Evolutionary conservation across 2,888 invertebrate genomes (phyloP).

Genomic region (Odontothrips loti): DNA sequence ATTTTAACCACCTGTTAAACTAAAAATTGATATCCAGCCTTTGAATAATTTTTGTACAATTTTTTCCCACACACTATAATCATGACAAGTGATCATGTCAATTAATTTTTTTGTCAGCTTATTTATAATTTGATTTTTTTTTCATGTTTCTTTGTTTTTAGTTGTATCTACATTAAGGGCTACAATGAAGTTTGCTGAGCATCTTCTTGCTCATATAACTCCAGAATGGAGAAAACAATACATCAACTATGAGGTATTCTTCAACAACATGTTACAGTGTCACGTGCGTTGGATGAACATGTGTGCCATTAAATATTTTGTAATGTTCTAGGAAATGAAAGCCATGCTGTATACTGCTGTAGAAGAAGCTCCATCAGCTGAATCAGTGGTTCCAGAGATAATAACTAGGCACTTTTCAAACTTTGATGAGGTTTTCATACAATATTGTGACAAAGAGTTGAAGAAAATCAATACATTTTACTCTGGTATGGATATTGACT

Average conservation of each 20-base stretch:
- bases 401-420: conserved; percentile 68
- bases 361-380: conserved; percentile 71
- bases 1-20: conserved; percentile 9
- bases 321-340: conserved; percentile 67
- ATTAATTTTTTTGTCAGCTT: not conserved
- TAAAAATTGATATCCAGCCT: not conserved
- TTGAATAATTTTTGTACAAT: not conserved
- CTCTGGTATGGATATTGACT: conserved; percentile 50
- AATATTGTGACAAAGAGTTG: conserved; percentile 77
- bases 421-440: conserved; percentile 81
- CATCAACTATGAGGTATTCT: conserved; percentile 62
- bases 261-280: not conserved
- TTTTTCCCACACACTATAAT: not conserved
- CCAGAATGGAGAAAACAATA: conserved; percentile 92
- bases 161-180: not conserved
- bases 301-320: conserved; percentile 18
- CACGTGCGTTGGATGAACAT: conserved; percentile 7
- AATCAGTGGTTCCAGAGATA: conserved; percentile 65
- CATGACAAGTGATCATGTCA: not conserved
- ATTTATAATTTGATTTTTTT: not conserved
- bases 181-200: conserved; percentile 85
- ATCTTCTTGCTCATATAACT: conserved; percentile 80
- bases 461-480: conserved; percentile 87
- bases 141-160: not conserved
- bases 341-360: conserved; percentile 73